A percentile compares a stretch with the other conserved stretches of the same genome.
These are phyloP conservation scores for Oligia strigilis DNA, from an alignment of 2,888 invertebrate species.

Conservation along the genomic window DNA sequence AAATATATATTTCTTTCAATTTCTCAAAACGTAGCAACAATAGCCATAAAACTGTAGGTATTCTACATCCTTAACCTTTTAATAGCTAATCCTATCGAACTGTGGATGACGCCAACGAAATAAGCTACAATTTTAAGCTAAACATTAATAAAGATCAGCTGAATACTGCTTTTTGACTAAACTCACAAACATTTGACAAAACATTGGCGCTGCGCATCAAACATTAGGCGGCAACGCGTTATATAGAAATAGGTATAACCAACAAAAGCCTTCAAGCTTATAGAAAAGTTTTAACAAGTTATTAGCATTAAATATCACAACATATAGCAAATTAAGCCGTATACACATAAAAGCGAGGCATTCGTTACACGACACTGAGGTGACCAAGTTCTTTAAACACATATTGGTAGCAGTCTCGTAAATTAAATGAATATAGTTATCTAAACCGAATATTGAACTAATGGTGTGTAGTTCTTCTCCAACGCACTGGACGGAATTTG, in stretches of 20 bases:
- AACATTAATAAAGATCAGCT: slow-evolving; percentile 64
- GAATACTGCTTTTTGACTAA: slow-evolving; percentile 71
- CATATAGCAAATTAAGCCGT: slow-evolving; percentile 85
- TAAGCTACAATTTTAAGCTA: slow-evolving; percentile 68
- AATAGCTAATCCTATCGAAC: slow-evolving; percentile 45
- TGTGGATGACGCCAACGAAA: slow-evolving; percentile 61
- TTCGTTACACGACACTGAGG: slow-evolving; percentile 41
- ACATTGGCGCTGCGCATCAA: slow-evolving; percentile 66
- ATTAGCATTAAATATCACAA: slow-evolving; percentile 85
- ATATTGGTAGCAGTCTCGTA: slow-evolving; percentile 35
- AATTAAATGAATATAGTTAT: slow-evolving; percentile 17
- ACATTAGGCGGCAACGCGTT: slow-evolving; percentile 69
- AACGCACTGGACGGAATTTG: slow-evolving; percentile 61
- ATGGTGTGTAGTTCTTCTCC: slow-evolving; percentile 15
- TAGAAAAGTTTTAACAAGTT: slow-evolving; percentile 71
- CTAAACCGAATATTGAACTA: slow-evolving; percentile 10
- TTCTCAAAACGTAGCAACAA: slow-evolving; percentile 35
- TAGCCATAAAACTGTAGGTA: slow-evolving; percentile 2
- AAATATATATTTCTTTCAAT: not conserved
- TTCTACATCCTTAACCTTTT: slow-evolving; percentile 25
- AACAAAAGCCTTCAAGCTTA: slow-evolving; percentile 83
- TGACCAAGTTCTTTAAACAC: slow-evolving; percentile 22
- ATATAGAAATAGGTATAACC: slow-evolving; percentile 77
- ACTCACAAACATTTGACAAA: slow-evolving; percentile 67
- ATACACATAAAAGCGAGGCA: slow-evolving; percentile 73